Percentiles rank a stretch among this genome's conserved stretches.
Conservation (phyloP, 2,113 vertebrate genomes). For the Xyliphius kryptos region DNA sequence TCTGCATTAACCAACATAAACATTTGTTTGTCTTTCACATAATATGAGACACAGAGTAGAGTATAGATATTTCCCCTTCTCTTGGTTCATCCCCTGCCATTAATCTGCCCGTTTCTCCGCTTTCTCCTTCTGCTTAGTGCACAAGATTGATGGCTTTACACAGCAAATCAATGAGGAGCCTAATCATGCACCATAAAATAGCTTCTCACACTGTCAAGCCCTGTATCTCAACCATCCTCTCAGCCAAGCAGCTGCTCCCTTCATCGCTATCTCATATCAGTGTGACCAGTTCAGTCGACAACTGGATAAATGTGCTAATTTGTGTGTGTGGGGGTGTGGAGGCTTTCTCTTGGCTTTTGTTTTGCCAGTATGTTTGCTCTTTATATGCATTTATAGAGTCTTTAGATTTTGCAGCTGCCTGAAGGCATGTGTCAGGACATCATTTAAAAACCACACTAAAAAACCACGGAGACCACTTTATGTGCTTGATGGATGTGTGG, state of each 20-base stretch:
- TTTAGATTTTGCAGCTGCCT: no score
- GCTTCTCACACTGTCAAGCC: conserved; percentile 25
- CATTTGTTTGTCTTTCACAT: no score
- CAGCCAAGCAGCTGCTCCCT: neutral
- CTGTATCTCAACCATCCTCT: conserved; percentile 24
- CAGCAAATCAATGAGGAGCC: conserved; percentile 58
- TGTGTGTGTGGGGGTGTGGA: no score
- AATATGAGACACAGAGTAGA: conserved; percentile 10
- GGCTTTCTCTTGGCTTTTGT: no score
- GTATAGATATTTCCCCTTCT: conserved; percentile 29
- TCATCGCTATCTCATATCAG: neutral
- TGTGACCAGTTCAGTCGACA: neutral
- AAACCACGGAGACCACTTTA: no score
- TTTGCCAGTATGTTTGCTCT: no score
- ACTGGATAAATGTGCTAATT: no score
- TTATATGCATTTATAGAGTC: no score
- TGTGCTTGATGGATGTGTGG: no score
- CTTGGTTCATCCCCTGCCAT: conserved; percentile 9
- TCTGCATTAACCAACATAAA: no score
- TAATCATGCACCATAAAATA: conserved; percentile 48
- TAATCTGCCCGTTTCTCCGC: neutral
- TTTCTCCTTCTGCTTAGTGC: conserved; percentile 45
- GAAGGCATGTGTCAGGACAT: no score
- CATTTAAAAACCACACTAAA: no score
- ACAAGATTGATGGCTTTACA: conserved; percentile 56